Percentiles rank a stretch among this genome's conserved stretches.
These are phyloP conservation scores for Nipponacmea schrenckii DNA, from an alignment of 2,888 invertebrate genomes.

Conservation along the genomic window DNA sequence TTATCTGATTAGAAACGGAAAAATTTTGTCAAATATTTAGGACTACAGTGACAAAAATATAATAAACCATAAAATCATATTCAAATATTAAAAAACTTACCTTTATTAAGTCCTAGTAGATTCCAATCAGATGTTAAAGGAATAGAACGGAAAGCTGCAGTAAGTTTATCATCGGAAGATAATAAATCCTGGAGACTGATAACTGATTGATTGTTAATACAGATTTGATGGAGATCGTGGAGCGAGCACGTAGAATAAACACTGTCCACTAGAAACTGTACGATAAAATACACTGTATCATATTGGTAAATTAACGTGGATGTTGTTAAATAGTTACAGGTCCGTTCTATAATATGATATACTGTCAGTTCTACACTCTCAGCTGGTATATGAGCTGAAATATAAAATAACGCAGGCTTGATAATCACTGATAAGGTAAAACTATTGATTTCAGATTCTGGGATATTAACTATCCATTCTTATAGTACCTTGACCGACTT, in stretches of 20 bases:
- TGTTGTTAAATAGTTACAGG: not conserved
- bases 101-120: not conserved
- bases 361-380: slow-evolving; percentile 3
- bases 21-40: too few relatives aligned
- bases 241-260: not conserved
- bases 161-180: not conserved
- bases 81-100: not conserved
- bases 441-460: too few relatives aligned
- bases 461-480: too few relatives aligned
- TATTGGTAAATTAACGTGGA: not conserved
- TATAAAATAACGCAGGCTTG: not conserved
- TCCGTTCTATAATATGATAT: not conserved
- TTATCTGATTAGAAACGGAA: too few relatives aligned
- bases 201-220: too few relatives aligned
- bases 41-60: too few relatives aligned
- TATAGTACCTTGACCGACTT: too few relatives aligned
- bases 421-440: too few relatives aligned
- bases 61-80: too few relatives aligned
- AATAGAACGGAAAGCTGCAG: not conserved
- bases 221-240: not conserved
- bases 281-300: not conserved
- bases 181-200: not conserved
- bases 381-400: not conserved
- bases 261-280: not conserved
- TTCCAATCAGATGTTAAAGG: not conserved